Conservation (phyloP, 2,797 vertebrate genomes). For the Pterois miles region DNA sequence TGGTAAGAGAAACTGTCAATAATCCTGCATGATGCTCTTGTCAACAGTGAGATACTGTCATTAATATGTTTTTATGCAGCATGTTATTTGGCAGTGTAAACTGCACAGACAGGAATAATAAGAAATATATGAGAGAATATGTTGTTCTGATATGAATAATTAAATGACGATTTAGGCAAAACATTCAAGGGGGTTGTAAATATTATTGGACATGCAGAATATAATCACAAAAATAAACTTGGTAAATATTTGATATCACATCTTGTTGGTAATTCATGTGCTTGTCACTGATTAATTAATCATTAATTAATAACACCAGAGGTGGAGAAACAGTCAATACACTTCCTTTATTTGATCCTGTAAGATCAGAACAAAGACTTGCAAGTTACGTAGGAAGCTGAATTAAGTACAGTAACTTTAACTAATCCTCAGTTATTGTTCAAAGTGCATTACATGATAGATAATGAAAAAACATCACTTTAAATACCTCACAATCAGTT, state of each 20-base stretch:
- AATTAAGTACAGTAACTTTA: constrained; percentile 5
- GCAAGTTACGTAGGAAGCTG: constrained; percentile 3
- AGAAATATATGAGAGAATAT: constrained; percentile 7
- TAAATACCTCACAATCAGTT: constrained; percentile 28
- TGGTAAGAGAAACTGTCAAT: constrained; percentile 7
- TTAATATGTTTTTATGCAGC: constrained; percentile 19
- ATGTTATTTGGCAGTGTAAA: constrained; percentile 15
- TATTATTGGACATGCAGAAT: constrained; percentile 27
- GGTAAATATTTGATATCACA: constrained; percentile 24
- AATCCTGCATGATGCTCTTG: constrained; percentile 50
- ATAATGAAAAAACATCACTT: constrained; percentile 16
- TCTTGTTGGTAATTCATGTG: background rate
- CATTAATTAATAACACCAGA: too few relatives aligned
- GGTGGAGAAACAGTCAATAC: background rate
- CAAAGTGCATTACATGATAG: constrained; percentile 23
- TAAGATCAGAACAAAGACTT: constrained; percentile 19
- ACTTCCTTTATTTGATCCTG: constrained; percentile 49
- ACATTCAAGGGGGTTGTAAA: constrained; percentile 56
- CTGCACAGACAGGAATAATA: background rate
- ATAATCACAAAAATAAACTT: constrained; percentile 37
- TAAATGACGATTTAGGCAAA: constrained; percentile 15
- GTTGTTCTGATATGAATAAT: constrained; percentile 24
- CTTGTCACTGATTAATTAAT: constrained; percentile 8
- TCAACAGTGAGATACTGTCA: constrained; percentile 17
- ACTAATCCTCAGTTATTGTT: constrained; percentile 17